phyloP scores from a whole-genome alignment of 1,140 invertebrate species.

The Papilio aristodemus region DNA sequence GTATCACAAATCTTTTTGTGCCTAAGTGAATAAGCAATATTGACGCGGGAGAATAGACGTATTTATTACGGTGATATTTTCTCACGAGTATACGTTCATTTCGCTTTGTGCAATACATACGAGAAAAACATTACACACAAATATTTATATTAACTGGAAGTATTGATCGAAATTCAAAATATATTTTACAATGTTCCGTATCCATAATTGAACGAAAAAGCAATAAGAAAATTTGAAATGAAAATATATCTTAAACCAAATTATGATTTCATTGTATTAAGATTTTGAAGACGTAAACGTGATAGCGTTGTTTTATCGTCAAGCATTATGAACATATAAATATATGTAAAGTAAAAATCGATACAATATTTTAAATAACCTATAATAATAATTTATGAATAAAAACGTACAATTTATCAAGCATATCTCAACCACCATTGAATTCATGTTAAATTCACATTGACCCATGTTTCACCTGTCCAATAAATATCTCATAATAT shows the following conservation, averaged over 20 bases:
- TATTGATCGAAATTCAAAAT: too few species aligned
- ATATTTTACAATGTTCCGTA: too few species aligned
- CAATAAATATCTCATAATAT: background rate
- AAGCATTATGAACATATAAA: background rate
- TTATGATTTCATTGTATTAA: background rate
- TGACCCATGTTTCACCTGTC: background rate
- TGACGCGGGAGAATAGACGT: slow-evolving; percentile 1
- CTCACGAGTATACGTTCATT: too few species aligned
- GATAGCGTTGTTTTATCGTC: background rate
- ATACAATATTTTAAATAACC: too few species aligned
- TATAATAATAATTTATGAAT: too few species aligned
- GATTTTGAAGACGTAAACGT: background rate
- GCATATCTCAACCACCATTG: background rate
- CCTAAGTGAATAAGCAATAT: background rate
- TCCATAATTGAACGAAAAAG: background rate
- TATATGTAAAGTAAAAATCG: too few species aligned
- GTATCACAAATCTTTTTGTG: background rate
- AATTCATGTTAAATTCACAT: background rate
- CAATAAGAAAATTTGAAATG: background rate
- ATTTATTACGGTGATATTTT: background rate
- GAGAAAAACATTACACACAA: background rate
- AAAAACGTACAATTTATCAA: too few species aligned
- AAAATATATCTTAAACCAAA: background rate
- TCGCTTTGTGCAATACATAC: too few species aligned
- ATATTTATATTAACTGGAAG: too few species aligned